Conservation (phyloP, 1,140 invertebrate genomes). For the Cydia amplana region DNA sequence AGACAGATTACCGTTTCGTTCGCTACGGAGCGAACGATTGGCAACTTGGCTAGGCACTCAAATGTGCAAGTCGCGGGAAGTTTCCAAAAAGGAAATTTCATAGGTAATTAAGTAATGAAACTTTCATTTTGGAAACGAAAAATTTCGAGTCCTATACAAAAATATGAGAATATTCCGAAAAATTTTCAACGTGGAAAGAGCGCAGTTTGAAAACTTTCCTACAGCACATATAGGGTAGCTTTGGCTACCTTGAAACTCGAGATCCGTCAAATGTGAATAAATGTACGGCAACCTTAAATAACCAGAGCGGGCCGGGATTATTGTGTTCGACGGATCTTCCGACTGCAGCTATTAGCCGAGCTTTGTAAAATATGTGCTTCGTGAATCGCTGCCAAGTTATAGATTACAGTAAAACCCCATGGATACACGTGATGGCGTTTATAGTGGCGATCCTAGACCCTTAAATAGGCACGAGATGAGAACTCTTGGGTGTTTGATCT, state of each 20-base stretch:
- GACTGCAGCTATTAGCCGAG: constrained; percentile 13
- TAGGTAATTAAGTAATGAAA: no score
- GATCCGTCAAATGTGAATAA: not conserved
- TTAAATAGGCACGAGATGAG: not conserved
- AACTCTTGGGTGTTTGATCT: no score
- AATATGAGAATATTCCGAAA: no score
- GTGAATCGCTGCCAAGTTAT: not conserved
- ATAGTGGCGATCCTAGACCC: not conserved
- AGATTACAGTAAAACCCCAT: not conserved
- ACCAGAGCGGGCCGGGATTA: not conserved
- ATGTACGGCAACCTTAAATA: not conserved
- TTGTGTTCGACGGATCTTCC: constrained; percentile 24
- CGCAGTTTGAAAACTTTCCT: no score
- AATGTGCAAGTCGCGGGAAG: no score
- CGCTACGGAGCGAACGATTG: no score
- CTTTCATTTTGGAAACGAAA: no score
- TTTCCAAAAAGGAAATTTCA: no score
- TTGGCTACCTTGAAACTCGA: not conserved
- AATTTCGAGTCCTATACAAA: no score
- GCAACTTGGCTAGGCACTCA: no score
- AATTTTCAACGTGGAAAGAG: no score
- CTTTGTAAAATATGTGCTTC: constrained; percentile 23
- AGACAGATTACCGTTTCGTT: no score
- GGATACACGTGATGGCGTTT: not conserved
- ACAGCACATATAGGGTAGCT: not conserved